Conservation (phyloP, 2,113 vertebrate species). For the Penelope pileata region DNA sequence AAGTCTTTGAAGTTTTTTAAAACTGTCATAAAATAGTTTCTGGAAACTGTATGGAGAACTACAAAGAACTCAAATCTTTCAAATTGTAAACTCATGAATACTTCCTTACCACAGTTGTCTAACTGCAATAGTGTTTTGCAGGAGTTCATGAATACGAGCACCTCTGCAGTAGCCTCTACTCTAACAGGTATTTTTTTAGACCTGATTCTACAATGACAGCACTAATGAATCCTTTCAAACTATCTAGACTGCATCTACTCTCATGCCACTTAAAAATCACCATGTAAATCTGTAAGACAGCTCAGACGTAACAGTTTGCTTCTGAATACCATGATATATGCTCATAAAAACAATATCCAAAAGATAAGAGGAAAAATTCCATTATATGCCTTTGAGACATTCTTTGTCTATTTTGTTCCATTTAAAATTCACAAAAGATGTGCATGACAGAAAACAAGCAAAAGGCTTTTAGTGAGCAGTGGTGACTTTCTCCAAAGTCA, state of each 20-base stretch:
- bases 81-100: background rate
- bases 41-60: conserved; percentile 41
- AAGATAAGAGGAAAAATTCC: background rate
- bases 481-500: background rate
- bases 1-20: conserved; percentile 54
- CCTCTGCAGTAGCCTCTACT: background rate
- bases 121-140: background rate
- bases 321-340: background rate
- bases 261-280: conserved; percentile 9
- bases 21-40: conserved; percentile 49
- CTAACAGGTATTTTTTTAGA: conserved; percentile 4
- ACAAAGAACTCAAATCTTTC: conserved; percentile 45
- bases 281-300: background rate
- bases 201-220: background rate
- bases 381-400: background rate
- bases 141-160: conserved; percentile 9
- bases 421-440: background rate
- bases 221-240: conserved; percentile 24
- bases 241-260: background rate
- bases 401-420: background rate
- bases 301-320: background rate
- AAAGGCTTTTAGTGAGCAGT: background rate
- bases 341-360: background rate
- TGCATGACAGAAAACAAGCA: background rate
- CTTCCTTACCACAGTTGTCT: background rate